These are phyloP conservation scores for Oscheius myriophilus DNA, from an alignment of 2,888 invertebrate species.

Conservation along the genomic window DNA sequence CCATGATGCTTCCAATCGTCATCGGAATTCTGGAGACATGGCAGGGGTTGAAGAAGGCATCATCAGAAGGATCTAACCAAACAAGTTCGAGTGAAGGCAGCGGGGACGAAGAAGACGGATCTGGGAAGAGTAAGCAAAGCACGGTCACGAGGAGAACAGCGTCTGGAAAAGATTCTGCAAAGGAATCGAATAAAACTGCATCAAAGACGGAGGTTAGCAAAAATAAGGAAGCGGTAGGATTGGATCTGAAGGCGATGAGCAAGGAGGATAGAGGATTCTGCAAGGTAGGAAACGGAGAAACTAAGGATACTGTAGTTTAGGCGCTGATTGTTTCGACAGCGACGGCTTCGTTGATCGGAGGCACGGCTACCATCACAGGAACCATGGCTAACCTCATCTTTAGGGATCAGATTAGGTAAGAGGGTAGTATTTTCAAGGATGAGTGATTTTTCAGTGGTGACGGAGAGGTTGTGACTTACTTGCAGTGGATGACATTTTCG, in stretches of 20 bases:
- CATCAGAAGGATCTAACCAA: too few species aligned
- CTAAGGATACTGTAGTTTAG: too few species aligned
- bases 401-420: constrained; percentile 44
- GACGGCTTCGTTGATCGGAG: constrained; percentile 51
- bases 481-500: constrained; percentile 52
- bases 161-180: neutral
- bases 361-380: constrained; percentile 49
- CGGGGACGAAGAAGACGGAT: too few species aligned
- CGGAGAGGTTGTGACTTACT: constrained; percentile 36
- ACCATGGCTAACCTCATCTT: constrained; percentile 54
- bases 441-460: neutral
- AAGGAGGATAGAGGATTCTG: constrained; percentile 17
- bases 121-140: neutral
- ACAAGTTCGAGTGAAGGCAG: too few species aligned
- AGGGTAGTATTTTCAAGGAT: neutral
- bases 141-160: neutral
- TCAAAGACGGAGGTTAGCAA: neutral
- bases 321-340: constrained; percentile 47
- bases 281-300: too few species aligned
- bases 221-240: too few species aligned
- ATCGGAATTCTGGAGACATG: constrained; percentile 14
- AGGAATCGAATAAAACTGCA: neutral
- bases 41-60: constrained; percentile 1
- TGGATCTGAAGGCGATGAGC: constrained; percentile 6
- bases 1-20: constrained; percentile 17